Base-by-base conservation (phyloP, 2,888 invertebrate species). In the Pomacea canaliculata region DNA sequence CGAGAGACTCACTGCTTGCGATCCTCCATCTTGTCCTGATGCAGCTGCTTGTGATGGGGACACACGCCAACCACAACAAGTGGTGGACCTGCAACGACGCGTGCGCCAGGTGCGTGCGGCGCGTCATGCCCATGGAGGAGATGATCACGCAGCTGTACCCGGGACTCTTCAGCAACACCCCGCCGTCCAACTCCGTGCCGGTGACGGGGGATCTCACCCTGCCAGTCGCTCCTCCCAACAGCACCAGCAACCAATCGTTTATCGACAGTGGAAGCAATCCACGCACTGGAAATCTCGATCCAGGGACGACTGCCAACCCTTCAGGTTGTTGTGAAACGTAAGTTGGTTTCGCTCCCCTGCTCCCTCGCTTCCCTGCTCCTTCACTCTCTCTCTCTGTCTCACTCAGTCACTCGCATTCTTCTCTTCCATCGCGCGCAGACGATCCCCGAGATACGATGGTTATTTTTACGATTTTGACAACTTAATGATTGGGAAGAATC, bases 261-360 rank as follows among this genome's bases (percentile, higher is more conserved):
- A n/a, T 19, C 27, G 7, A 7, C 67, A 51, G 18, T 2, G 37
- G 56, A 65, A 72, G 51, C 51, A 56, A 56, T 56, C 51, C 51
- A 16, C 51, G 3, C 12, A 56, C 2, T 13, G 51, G 51, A 56
- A 10, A 13, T 56, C 68, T 18, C 13, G 23, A n/a, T n/a, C 60
- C 70, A 51, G 16, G 23, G 18, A 19, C 63, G 49, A 37, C 65
- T 8, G n/a, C 19, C 16, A n/a, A 63, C 19, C 63, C 63, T 1
- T 16, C 65, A n/a, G 79, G 78, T n/a, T 81, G 81, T n/a, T 81
- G 81, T 67, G 81, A 81, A 70, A 81, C 80, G 81, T 81, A 67
- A 74, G 81, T 76, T 19, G 37, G 37, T 5, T 5, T 37, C 37
- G 37, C 46, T 16, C 12, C 7, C 51, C 2, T 51, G 16, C 7